These are phyloP conservation scores for Macquaria australasica DNA, from an alignment of 2,113 vertebrate genomes.

Conservation along the genomic window DNA sequence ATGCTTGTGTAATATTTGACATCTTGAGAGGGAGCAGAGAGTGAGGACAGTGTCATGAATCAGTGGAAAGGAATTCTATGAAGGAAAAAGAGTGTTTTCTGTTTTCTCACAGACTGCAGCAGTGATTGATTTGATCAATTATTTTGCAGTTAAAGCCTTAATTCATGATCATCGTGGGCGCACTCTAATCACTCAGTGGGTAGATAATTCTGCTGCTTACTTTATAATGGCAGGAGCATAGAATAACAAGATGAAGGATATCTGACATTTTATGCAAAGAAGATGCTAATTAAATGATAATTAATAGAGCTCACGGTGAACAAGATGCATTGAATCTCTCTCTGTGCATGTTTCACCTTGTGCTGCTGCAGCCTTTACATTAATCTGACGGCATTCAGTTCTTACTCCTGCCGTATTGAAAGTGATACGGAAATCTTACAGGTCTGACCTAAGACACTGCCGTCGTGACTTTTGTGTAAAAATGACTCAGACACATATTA, in stretches of 20 bases:
- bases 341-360: neutral
- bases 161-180: neutral
- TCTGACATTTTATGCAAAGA: neutral
- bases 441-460: neutral
- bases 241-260: neutral
- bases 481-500: neutral
- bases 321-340: neutral
- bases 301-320: neutral
- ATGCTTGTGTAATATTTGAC: neutral
- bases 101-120: neutral
- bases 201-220: neutral
- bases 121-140: neutral
- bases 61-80: neutral
- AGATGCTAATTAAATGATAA: neutral
- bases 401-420: neutral
- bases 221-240: neutral
- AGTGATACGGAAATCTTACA: neutral
- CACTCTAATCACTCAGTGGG: neutral
- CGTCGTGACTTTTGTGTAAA: neutral
- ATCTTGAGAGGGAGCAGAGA: neutral
- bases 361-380: neutral
- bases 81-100: conserved; percentile 2
- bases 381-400: neutral
- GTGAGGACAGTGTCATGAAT: neutral
- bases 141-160: conserved; percentile 9